Conservation (phyloP, 2,888 invertebrate genomes). For the Dryocosmus kuriphilus region DNA sequence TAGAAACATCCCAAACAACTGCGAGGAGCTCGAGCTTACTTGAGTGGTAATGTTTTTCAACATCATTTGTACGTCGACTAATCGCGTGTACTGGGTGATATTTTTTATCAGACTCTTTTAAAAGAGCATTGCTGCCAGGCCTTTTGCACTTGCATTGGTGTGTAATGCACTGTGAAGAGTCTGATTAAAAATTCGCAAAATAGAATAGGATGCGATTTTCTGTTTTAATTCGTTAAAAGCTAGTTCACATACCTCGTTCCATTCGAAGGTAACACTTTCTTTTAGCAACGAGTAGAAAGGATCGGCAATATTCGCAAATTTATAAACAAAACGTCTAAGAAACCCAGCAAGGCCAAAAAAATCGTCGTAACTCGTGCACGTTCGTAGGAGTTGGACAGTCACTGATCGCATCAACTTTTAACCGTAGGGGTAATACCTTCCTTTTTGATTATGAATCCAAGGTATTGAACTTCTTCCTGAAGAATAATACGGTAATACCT, state of each 20-base stretch:
- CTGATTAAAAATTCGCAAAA: not conserved
- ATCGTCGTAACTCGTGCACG: not conserved
- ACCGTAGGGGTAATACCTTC: not conserved
- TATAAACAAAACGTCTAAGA: not conserved
- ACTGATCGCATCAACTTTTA: not conserved
- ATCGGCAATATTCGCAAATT: not conserved
- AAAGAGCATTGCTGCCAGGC: too few species aligned
- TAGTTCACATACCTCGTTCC: not conserved
- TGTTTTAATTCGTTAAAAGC: too few species aligned
- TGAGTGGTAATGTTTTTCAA: too few species aligned
- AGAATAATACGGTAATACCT: not conserved
- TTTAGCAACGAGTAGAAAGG: not conserved
- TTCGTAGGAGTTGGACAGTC: not conserved
- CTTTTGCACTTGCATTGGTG: too few species aligned
- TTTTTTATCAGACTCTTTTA: too few species aligned
- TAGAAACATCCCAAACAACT: too few species aligned
- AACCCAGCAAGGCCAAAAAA: not conserved
- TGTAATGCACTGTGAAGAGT: too few species aligned
- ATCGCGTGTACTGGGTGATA: too few species aligned
- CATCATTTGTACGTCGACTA: too few species aligned
- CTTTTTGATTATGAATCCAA: not conserved
- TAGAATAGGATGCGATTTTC: not conserved
- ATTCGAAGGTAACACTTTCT: not conserved
- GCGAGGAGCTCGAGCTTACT: too few species aligned
- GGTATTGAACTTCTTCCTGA: not conserved